Percentiles rank a stretch among this genome's conserved stretches.
Conservation (phyloP, 2,797 vertebrate species). For the Rhinogobio ventralis region DNA sequence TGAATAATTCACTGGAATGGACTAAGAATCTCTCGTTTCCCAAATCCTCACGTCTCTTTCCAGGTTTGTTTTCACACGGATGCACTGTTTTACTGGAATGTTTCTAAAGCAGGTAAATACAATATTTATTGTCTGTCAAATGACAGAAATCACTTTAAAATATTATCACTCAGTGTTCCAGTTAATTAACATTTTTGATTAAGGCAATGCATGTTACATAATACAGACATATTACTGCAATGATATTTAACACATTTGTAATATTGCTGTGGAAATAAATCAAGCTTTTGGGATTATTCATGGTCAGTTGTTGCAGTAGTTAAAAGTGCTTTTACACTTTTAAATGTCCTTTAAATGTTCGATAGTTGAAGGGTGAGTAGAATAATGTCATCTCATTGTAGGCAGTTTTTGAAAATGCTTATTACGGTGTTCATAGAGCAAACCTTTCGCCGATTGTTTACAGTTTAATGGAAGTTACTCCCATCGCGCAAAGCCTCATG, state of each 20-base stretch:
- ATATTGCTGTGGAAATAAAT: not conserved
- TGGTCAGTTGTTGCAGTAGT: too few relatives aligned
- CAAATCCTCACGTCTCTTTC: not conserved
- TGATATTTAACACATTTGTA: not conserved
- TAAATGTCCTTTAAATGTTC: not conserved
- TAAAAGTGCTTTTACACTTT: not conserved
- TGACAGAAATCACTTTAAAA: not conserved
- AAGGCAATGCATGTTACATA: not conserved
- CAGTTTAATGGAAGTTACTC: not conserved
- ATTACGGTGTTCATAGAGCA: not conserved
- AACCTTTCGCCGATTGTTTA: not conserved
- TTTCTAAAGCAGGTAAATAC: not conserved
- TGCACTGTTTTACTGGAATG: not conserved
- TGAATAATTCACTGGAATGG: not conserved
- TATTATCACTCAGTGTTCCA: not conserved
- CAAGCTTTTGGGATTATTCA: not conserved
- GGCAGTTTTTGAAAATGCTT: not conserved
- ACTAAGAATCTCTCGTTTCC: not conserved
- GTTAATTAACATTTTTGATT: not conserved
- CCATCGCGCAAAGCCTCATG: not conserved
- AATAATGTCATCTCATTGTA: not conserved
- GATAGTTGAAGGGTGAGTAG: not conserved
- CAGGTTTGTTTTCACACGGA: not conserved
- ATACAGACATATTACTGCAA: not conserved
- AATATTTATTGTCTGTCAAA: not conserved